Evolutionary conservation across 1,140 invertebrate species (phyloP).

Genomic region (Bombus soroeensis): DNA sequence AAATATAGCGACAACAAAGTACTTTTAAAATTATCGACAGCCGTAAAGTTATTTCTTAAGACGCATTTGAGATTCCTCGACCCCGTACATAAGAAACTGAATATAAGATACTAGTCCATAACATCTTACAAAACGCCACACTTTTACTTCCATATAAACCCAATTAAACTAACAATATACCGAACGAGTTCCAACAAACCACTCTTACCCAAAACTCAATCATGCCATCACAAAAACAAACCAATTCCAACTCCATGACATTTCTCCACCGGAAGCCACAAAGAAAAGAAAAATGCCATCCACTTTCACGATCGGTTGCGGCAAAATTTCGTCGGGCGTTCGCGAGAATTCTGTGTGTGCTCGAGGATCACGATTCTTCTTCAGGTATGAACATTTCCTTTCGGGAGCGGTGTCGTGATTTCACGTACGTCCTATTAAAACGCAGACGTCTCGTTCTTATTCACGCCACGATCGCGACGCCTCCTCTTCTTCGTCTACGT

Average conservation of each 20-base stretch:
- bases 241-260: not conserved
- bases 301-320: conserved; percentile 43
- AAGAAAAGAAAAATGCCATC: not conserved
- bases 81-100: too few relatives aligned
- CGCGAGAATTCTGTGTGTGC: not conserved
- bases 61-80: not conserved
- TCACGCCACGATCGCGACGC: conserved; percentile 49
- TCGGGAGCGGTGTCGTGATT: conserved; percentile 27
- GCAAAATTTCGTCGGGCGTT: not conserved
- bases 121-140: not conserved
- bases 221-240: not conserved
- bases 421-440: conserved; percentile 34
- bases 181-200: not conserved
- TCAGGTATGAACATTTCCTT: conserved; percentile 13
- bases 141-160: not conserved
- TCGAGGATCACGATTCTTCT: not conserved
- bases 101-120: too few relatives aligned
- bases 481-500: conserved; percentile 53
- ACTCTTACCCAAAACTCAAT: not conserved
- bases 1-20: not conserved
- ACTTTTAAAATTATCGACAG: not conserved
- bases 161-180: not conserved
- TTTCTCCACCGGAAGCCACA: not conserved
- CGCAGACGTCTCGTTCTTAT: conserved; percentile 50
- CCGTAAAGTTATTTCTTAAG: not conserved